Evolutionary conservation across 2,888 invertebrate species (phyloP).

Genomic region (Machimus rusticus): DNA sequence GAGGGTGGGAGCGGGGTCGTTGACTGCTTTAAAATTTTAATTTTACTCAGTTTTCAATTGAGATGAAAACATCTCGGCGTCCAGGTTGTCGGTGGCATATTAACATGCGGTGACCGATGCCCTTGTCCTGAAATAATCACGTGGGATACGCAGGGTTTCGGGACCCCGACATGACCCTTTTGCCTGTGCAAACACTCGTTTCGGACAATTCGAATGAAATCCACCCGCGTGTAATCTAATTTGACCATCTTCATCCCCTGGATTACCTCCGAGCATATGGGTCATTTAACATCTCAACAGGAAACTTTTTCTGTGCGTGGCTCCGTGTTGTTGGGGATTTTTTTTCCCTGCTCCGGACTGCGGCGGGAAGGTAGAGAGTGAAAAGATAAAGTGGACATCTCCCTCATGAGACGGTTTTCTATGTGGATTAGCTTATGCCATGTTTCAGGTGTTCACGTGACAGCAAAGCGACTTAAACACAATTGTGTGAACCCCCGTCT

Average conservation of each 20-base stretch:
- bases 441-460: neutral
- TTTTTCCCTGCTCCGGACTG: neutral
- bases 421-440: slow-evolving; percentile 2
- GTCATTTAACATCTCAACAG: slow-evolving; percentile 49
- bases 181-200: slow-evolving; percentile 31
- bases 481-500: neutral
- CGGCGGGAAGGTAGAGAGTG: neutral
- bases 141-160: neutral
- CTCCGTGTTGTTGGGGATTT: neutral
- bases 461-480: neutral
- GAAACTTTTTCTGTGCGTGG: slow-evolving; percentile 13
- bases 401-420: neutral
- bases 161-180: neutral
- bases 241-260: slow-evolving; percentile 48
- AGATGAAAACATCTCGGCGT: neutral
- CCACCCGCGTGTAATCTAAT: slow-evolving; percentile 47
- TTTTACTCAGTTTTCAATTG: slow-evolving; percentile 8
- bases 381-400: slow-evolving; percentile 13
- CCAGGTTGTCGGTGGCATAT: neutral
- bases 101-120: neutral
- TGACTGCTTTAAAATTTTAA: neutral
- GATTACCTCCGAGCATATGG: slow-evolving; percentile 46
- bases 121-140: slow-evolving; percentile 20
- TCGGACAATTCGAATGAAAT: slow-evolving; percentile 36
- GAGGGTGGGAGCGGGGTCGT: neutral